phyloP scores from a whole-genome alignment of 2,888 invertebrate genomes.

The Suillia variegata region DNA sequence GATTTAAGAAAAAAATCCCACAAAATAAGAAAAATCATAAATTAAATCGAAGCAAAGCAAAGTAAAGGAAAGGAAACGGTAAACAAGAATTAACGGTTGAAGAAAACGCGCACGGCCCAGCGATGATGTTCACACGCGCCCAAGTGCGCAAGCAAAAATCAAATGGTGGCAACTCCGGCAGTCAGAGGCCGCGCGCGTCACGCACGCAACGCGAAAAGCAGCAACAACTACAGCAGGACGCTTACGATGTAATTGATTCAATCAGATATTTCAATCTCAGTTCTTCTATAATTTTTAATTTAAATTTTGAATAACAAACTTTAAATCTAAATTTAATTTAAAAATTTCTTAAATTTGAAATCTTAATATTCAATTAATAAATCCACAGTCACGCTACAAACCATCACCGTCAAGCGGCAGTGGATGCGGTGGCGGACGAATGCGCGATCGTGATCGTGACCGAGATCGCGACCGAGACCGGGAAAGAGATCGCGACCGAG shows the following conservation, averaged over 20 bases:
- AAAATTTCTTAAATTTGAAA: background rate
- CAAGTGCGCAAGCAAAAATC: slow-evolving; percentile 66
- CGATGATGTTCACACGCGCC: slow-evolving; percentile 75
- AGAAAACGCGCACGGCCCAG: slow-evolving; percentile 26
- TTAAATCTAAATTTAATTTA: background rate
- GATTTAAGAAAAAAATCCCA: no score
- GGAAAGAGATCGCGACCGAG: slow-evolving; percentile 36
- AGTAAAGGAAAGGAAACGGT: background rate
- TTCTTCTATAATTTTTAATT: no score
- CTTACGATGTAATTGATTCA: slow-evolving; percentile 31
- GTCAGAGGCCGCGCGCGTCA: slow-evolving; percentile 45
- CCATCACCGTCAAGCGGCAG: slow-evolving; percentile 35
- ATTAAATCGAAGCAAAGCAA: background rate
- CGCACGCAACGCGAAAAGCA: slow-evolving; percentile 36
- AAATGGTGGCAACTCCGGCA: slow-evolving; percentile 45
- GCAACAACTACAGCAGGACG: slow-evolving; percentile 15
- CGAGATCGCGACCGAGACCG: slow-evolving; percentile 27
- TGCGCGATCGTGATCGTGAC: slow-evolving; percentile 29
- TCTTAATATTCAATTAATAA: background rate
- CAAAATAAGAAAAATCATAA: slow-evolving; percentile 6
- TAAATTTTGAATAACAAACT: no score
- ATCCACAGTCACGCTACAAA: slow-evolving; percentile 46
- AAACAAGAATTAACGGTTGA: slow-evolving; percentile 17
- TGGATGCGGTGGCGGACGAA: slow-evolving; percentile 21
- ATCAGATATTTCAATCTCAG: no score